Conservation (phyloP, 2,888 invertebrate species). For the Calephelis perditalis region DNA sequence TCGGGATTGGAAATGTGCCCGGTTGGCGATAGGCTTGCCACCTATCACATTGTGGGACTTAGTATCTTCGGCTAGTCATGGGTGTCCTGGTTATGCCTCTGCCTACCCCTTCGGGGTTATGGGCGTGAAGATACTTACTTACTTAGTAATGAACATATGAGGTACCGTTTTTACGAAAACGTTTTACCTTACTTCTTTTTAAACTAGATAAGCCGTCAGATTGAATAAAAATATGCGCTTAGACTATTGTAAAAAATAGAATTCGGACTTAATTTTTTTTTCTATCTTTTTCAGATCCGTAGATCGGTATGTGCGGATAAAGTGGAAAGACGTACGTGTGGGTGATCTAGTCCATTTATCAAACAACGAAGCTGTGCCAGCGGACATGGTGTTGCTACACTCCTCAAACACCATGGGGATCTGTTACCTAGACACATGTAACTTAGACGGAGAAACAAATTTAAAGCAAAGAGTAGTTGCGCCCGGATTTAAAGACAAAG, state of each 20-base stretch:
- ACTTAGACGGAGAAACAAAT: constrained; percentile 97
- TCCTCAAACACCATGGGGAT: constrained; percentile 93
- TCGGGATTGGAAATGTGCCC: no score
- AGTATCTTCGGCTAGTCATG: no score
- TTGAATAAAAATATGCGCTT: neutral
- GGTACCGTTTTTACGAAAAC: no score
- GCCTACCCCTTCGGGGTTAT: no score
- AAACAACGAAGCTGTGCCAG: constrained; percentile 97
- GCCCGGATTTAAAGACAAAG: constrained; percentile 85
- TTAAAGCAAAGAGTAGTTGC: constrained; percentile 94
- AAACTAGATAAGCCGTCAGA: no score
- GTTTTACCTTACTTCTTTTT: no score
- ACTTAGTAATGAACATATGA: no score
- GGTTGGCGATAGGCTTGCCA: no score
- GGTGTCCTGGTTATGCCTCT: no score
- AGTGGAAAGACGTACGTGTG: constrained; percentile 94
- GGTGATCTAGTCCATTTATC: constrained; percentile 97
- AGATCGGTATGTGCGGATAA: constrained; percentile 88
- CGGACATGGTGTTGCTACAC: constrained; percentile 93
- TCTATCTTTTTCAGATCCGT: constrained; percentile 79
- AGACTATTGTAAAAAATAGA: neutral
- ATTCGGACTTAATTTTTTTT: neutral
- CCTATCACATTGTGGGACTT: no score
- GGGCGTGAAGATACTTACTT: no score
- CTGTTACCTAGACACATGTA: constrained; percentile 97